Percentiles rank a stretch among this genome's conserved stretches.
Conservation (phyloP, 92 coral and sea anemone species). For the Heliopora coerulea region DNA sequence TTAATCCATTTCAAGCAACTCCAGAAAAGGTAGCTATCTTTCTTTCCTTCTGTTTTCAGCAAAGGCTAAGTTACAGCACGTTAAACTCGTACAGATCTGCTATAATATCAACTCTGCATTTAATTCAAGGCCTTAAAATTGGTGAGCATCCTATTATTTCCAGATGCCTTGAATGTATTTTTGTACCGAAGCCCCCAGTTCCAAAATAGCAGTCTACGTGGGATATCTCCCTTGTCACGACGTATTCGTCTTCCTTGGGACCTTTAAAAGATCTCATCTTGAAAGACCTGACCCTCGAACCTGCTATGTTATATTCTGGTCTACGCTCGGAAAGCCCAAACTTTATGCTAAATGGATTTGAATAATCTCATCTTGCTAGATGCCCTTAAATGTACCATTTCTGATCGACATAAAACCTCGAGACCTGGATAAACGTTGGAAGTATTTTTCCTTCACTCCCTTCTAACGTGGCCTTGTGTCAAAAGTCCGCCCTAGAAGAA, state of each 20-base stretch:
- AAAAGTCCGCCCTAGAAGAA: slow-evolving; percentile 39
- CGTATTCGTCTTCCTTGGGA: background rate
- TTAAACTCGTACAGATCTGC: slow-evolving; percentile 48
- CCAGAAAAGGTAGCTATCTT: slow-evolving; percentile 28
- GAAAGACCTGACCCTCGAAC: slow-evolving; percentile 23
- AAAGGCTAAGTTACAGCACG: slow-evolving; percentile 49
- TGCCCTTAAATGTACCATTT: slow-evolving; percentile 9
- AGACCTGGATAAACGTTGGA: too few species aligned
- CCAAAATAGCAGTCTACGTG: slow-evolving; percentile 22
- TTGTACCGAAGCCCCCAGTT: slow-evolving; percentile 10
- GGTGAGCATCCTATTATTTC: slow-evolving; percentile 34
- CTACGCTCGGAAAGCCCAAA: slow-evolving; percentile 31
- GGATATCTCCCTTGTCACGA: slow-evolving; percentile 35
- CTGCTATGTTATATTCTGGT: slow-evolving; percentile 34
- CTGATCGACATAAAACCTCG: too few species aligned
- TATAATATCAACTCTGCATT: background rate
- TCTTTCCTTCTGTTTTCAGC: slow-evolving; percentile 20
- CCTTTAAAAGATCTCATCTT: slow-evolving; percentile 18
- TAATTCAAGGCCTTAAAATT: background rate
- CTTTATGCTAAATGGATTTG: slow-evolving; percentile 17
- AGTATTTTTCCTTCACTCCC: too few species aligned
- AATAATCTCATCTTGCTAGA: background rate
- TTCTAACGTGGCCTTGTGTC: background rate
- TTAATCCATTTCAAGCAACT: slow-evolving; percentile 47
- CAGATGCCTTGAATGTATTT: slow-evolving; percentile 25